These are phyloP conservation scores for Spinibarbus caldwelli DNA, from an alignment of 2,797 vertebrate species.

Conservation along the genomic window DNA sequence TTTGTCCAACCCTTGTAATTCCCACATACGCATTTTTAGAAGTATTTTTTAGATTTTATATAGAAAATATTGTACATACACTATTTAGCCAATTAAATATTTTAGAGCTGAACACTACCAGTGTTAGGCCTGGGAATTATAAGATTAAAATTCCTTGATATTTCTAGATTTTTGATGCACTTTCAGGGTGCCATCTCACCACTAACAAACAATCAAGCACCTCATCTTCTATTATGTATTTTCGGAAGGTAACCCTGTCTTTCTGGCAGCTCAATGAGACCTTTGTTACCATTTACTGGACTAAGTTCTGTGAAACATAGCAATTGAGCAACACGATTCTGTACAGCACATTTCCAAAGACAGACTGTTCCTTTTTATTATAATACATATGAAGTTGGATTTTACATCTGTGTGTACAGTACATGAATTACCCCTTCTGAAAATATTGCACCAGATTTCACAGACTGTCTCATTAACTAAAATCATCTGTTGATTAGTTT, in stretches of 20 bases:
- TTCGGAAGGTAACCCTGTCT: not conserved
- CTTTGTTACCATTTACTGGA: slow-evolving; percentile 19
- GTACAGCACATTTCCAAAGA: slow-evolving; percentile 23
- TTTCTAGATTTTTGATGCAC: not conserved
- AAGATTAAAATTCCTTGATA: not conserved
- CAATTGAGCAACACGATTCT: not conserved
- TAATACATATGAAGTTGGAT: slow-evolving; percentile 33
- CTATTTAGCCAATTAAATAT: not conserved
- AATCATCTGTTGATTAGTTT: slow-evolving; percentile 28
- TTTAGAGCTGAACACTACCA: not conserved
- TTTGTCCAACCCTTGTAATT: not conserved
- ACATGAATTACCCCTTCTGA: slow-evolving; percentile 47
- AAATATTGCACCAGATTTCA: slow-evolving; percentile 62
- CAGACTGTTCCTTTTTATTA: slow-evolving; percentile 40
- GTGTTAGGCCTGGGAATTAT: not conserved
- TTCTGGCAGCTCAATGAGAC: not conserved
- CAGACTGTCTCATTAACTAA: slow-evolving; percentile 19
- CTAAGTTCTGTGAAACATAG: not conserved
- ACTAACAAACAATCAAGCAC: no score
- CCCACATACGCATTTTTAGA: no score
- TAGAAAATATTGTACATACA: not conserved
- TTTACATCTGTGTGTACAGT: slow-evolving; percentile 40
- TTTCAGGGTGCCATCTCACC: no score
- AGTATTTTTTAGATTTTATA: not conserved
- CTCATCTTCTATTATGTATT: not conserved